These are phyloP conservation scores for Cosmopolites sordidus DNA, from an alignment of 2,888 invertebrate genomes.

Conservation along the genomic window DNA sequence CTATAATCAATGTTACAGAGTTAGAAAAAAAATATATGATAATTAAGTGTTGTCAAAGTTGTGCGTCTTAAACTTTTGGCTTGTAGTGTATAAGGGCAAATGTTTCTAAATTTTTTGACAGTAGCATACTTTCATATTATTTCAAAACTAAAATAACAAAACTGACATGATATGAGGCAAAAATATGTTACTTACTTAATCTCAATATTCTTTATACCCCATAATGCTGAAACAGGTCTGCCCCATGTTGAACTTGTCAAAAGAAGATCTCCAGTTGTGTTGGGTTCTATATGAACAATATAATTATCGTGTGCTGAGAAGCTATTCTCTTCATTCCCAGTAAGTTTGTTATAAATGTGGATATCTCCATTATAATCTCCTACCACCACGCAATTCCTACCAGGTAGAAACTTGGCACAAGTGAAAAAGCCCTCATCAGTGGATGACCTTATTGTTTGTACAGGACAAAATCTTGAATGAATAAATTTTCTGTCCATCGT, in stretches of 20 bases:
- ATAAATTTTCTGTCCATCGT: conserved; percentile 75
- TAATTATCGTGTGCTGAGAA: conserved; percentile 83
- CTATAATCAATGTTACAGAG: too few species aligned
- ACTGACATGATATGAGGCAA: background rate
- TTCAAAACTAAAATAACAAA: background rate
- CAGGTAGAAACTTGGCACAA: conserved; percentile 51
- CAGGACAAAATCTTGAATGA: conserved; percentile 76
- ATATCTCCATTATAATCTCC: conserved; percentile 91
- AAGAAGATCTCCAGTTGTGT: conserved; percentile 70
- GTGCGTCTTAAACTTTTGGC: too few species aligned
- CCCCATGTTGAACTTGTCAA: conserved; percentile 84
- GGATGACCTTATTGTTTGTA: conserved; percentile 65
- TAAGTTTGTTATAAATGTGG: conserved; percentile 79
- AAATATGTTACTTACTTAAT: conserved; percentile 53
- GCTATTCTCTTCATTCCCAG: conserved; percentile 74
- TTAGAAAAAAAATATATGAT: too few species aligned
- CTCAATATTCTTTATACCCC: conserved; percentile 66
- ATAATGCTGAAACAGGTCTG: conserved; percentile 75
- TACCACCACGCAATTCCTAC: conserved; percentile 59
- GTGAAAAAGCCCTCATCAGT: conserved; percentile 74
- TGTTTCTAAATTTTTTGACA: too few species aligned
- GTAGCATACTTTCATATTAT: too few species aligned
- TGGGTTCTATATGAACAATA: conserved; percentile 72
- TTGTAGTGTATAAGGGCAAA: too few species aligned
- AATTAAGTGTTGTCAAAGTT: too few species aligned